Conservation (phyloP, 2,113 vertebrate species). For the Dasyornis broadbenti region DNA sequence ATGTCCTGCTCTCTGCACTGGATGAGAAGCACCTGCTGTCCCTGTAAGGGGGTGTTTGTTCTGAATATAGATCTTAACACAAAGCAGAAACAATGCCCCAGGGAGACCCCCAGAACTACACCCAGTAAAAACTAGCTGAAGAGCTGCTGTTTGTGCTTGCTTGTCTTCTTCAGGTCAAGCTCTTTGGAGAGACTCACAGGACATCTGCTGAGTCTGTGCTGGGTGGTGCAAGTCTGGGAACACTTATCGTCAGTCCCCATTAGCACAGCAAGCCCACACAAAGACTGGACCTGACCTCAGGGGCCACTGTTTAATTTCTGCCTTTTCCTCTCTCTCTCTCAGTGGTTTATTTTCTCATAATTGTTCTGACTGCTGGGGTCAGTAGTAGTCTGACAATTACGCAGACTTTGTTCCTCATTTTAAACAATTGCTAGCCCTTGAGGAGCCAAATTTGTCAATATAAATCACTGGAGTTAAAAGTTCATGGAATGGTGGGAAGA, state of each 20-base stretch:
- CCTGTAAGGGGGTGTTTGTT: background rate
- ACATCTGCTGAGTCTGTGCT: background rate
- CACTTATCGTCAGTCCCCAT: background rate
- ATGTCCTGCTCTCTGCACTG: background rate
- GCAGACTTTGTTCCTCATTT: background rate
- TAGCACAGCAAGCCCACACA: background rate
- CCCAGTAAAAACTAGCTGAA: background rate
- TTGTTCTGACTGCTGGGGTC: background rate
- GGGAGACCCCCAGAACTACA: background rate
- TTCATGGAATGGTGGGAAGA: background rate
- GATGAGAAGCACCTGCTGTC: background rate
- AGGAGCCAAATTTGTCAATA: conserved; percentile 1
- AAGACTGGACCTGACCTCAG: background rate
- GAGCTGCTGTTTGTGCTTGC: background rate
- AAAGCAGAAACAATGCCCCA: background rate
- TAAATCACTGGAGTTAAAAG: conserved; percentile 3
- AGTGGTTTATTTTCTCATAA: conserved; percentile 3
- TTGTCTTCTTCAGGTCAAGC: background rate
- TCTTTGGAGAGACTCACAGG: background rate
- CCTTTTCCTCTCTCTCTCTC: background rate
- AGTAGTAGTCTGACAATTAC: background rate
- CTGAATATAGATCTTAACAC: background rate
- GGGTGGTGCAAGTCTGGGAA: background rate
- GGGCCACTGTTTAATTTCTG: background rate
- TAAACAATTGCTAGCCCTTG: background rate